Conservation (phyloP, 2,113 vertebrate species). For the Vulpes lagopus region DNA sequence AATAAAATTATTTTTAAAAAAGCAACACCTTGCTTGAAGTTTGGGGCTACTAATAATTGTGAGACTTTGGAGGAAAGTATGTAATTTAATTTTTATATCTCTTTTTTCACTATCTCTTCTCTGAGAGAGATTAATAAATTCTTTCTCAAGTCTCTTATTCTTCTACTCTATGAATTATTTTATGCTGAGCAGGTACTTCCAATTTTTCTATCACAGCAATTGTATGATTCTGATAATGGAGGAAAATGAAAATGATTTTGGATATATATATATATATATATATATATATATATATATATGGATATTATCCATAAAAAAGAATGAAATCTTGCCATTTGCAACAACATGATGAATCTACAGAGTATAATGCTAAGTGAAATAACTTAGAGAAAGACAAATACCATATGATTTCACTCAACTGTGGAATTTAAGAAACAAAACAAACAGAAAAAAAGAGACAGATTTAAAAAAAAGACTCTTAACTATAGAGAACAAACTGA, state of each 20-base stretch:
- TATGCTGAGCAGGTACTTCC: not conserved
- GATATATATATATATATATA: not conserved
- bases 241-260: not conserved
- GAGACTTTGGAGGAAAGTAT: not conserved
- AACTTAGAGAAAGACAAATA: not conserved
- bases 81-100: not conserved
- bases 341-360: not conserved
- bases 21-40: not conserved
- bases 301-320: not conserved
- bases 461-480: not conserved
- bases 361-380: not conserved
- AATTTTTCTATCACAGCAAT: not conserved
- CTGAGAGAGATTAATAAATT: not conserved
- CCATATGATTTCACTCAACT: not conserved
- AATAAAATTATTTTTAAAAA: not conserved
- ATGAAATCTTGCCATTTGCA: not conserved
- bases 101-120: not conserved
- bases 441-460: not conserved
- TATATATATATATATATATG: too few species aligned
- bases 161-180: not conserved
- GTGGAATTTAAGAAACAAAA: not conserved
- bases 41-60: not conserved
- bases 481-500: not conserved
- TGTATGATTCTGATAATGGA: not conserved
- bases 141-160: not conserved